Percentiles rank a stretch among this genome's conserved stretches.
Evolutionary conservation across 2,888 invertebrate species (phyloP).

Genomic region (Agrochola litura): DNA sequence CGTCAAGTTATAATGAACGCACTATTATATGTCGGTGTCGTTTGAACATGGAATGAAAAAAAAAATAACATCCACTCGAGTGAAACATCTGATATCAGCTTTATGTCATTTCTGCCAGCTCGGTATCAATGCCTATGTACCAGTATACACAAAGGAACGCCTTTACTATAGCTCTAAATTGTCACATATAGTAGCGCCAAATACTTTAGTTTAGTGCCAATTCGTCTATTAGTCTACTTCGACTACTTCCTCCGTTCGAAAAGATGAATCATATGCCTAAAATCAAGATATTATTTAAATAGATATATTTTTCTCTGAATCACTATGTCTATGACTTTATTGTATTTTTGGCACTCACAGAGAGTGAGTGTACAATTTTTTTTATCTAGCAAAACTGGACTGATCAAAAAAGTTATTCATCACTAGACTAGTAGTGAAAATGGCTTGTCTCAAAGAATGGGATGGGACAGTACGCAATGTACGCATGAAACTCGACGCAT

Average conservation of each 20-base stretch:
- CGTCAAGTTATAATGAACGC: too few relatives aligned
- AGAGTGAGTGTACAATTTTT: neutral
- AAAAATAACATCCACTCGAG: too few relatives aligned
- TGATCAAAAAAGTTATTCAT: neutral
- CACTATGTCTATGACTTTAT: neutral
- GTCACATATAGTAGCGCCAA: neutral
- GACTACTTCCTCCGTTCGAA: neutral
- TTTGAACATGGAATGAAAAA: too few relatives aligned
- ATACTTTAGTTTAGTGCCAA: neutral
- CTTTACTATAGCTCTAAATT: neutral
- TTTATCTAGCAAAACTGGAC: neutral
- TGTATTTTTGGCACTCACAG: constrained; percentile 10
- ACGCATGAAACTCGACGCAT: too few relatives aligned
- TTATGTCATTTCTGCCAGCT: too few relatives aligned
- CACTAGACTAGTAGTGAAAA: too few relatives aligned
- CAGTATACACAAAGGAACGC: neutral
- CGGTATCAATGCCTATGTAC: neutral
- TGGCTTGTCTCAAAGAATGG: too few relatives aligned
- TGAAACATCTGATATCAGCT: too few relatives aligned
- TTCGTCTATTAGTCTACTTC: neutral
- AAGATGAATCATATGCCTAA: constrained; percentile 20
- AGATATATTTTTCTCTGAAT: neutral
- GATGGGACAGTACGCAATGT: too few relatives aligned
- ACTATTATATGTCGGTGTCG: too few relatives aligned
- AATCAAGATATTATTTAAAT: constrained; percentile 6